Evolutionary conservation across 2,888 invertebrate genomes (phyloP), one percentile per base, ranked within the genome.

Genomic region (Priocnemis perturbator): DNA sequence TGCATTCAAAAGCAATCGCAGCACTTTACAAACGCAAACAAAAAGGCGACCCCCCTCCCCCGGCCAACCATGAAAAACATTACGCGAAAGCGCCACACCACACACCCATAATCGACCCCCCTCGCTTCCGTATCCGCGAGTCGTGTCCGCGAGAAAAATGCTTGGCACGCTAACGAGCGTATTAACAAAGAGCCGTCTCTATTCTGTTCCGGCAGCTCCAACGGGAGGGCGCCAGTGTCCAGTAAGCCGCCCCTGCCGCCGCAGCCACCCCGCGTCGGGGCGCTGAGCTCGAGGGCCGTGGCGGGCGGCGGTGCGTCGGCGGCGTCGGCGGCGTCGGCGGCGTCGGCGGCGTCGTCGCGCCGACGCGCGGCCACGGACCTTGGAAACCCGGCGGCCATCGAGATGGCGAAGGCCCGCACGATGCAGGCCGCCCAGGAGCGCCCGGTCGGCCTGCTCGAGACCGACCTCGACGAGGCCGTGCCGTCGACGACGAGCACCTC

Each of bases 371-470:
- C 85, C 71, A 88, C 87, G 79, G 89, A 88, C 84, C 87, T 88
- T 82, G 88, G 88, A 78, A 87, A 85, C 87, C 87, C 87, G 85
- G 85, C 86, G 83, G 88, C 85, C 83, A 88, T 89, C 88, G 88
- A 88, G 86, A 88, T 88, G 88, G 89, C 89, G 86, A 88, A 88
- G 82, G 87, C 88, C 82, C 88, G 88, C 80, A 82, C 87, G 82
- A 88, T 87, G 85, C 83, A 84, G 85, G 86, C 86, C 86, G 83
- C 87, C 87, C 89, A 89, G 90, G 91, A 92, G 85, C 92, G 92
- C 89, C 91, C 93, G 89, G 92, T 93, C 90, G 95, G 96, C 89
- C 92, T 96, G 91, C 94, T 96, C 90, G 96, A 96, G 92, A 96
- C 97, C 84, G 96, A 96, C 91, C 93, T 96, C 90, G 96, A 96